These are phyloP conservation scores for Drosophila ohnishii DNA, from an alignment of 1,140 invertebrate species.

Conservation along the genomic window DNA sequence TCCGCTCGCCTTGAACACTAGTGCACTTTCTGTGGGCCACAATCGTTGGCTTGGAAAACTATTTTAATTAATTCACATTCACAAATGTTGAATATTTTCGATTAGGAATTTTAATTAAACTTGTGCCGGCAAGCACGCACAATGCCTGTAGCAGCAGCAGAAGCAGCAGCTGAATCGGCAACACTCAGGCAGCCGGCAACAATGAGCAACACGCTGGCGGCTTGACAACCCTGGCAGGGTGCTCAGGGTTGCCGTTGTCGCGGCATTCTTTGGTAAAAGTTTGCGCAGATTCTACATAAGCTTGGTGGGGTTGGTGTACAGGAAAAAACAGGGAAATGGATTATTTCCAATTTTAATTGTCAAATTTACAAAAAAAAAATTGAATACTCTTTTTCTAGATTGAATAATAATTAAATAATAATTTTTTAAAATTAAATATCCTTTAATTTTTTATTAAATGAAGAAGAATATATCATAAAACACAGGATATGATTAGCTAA, in stretches of 20 bases:
- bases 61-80: conserved; percentile 82
- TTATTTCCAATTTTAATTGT: background rate
- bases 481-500: no score
- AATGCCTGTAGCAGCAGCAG: conserved; percentile 25
- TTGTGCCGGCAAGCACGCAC: conserved; percentile 68
- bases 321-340: background rate
- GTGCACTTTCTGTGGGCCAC: conserved; percentile 24
- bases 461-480: no score
- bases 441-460: no score
- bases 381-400: no score
- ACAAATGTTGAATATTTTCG: conserved; percentile 79
- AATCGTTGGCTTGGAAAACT: conserved; percentile 66
- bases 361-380: background rate
- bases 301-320: conserved; percentile 1
- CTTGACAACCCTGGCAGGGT: conserved; percentile 56
- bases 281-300: conserved; percentile 59
- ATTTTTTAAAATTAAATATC: no score
- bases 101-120: conserved; percentile 83
- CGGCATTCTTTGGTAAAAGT: conserved; percentile 71
- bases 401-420: no score
- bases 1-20: background rate
- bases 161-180: conserved; percentile 3
- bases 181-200: conserved; percentile 32
- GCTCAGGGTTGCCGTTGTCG: conserved; percentile 39
- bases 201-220: conserved; percentile 40